Percentiles rank a stretch among this genome's conserved stretches.
These are phyloP conservation scores for Recurvirostra avosetta DNA, from an alignment of 2,113 vertebrate species.

Conservation along the genomic window DNA sequence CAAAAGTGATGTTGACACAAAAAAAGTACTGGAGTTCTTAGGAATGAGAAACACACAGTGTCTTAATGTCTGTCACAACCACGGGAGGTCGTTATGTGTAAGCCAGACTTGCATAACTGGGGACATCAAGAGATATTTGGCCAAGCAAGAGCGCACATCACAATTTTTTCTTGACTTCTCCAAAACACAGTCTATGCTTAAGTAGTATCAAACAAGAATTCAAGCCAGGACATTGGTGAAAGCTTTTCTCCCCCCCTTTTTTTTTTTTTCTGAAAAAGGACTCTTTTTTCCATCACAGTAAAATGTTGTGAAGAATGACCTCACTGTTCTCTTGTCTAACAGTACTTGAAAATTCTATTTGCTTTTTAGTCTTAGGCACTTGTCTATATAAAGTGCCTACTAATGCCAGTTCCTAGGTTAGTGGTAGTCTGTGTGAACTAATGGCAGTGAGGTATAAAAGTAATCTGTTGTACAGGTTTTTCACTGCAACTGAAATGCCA, in stretches of 20 bases:
- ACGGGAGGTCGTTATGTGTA: slow-evolving; percentile 1
- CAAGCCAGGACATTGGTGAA: background rate
- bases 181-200: background rate
- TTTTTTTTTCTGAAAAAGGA: background rate
- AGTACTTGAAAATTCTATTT: background rate
- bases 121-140: background rate
- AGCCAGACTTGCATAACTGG: background rate
- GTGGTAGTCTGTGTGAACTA: background rate
- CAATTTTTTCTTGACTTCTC: background rate
- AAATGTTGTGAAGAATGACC: background rate
- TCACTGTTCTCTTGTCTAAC: background rate
- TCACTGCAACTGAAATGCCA: background rate
- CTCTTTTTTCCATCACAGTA: background rate
- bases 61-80: slow-evolving; percentile 77
- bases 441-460: background rate
- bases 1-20: background rate
- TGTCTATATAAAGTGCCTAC: background rate
- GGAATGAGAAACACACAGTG: background rate
- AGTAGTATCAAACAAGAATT: background rate
- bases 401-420: background rate
- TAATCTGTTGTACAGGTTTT: background rate
- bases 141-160: background rate
- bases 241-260: background rate
- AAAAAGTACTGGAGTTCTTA: background rate
- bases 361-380: background rate